A percentile compares a stretch with the other conserved stretches of the same genome.
Evolutionary conservation across 1,140 invertebrate genomes (phyloP).

Genomic region (Drosophila saltans): DNA sequence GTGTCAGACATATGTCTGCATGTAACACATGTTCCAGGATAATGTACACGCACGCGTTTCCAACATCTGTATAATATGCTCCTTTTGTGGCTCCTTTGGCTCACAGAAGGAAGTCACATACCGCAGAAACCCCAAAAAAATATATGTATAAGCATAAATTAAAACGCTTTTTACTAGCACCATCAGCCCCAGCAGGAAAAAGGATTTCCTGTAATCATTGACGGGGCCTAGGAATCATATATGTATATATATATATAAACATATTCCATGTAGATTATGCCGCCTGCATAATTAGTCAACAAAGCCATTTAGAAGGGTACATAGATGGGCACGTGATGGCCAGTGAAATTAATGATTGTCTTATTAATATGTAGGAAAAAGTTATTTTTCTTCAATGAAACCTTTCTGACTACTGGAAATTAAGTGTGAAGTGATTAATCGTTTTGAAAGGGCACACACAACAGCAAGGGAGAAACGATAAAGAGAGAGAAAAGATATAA

Average conservation of each 20-base stretch:
- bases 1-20: conserved; percentile 28
- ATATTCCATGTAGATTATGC: neutral
- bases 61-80: conserved; percentile 23
- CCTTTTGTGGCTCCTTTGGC: conserved; percentile 29
- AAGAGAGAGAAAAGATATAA: conserved; percentile 24
- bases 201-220: conserved; percentile 76
- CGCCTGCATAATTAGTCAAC: conserved; percentile 63
- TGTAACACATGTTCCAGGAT: conserved; percentile 55
- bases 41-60: conserved; percentile 3
- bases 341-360: conserved; percentile 29
- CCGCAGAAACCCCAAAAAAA: conserved; percentile 26
- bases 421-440: conserved; percentile 54
- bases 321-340: conserved; percentile 41
- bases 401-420: conserved; percentile 22
- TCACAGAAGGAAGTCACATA: conserved; percentile 44
- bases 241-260: too few species aligned
- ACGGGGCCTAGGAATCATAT: conserved; percentile 20
- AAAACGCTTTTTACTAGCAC: conserved; percentile 3
- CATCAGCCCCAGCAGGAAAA: conserved; percentile 54
- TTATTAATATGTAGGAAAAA: conserved; percentile 54
- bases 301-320: neutral
- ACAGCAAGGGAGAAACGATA: conserved; percentile 13
- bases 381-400: conserved; percentile 18
- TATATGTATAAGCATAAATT: conserved; percentile 27
- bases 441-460: neutral